Base-by-base conservation (phyloP, 2,797 vertebrate species). In the Sebastiscus tertius region DNA sequence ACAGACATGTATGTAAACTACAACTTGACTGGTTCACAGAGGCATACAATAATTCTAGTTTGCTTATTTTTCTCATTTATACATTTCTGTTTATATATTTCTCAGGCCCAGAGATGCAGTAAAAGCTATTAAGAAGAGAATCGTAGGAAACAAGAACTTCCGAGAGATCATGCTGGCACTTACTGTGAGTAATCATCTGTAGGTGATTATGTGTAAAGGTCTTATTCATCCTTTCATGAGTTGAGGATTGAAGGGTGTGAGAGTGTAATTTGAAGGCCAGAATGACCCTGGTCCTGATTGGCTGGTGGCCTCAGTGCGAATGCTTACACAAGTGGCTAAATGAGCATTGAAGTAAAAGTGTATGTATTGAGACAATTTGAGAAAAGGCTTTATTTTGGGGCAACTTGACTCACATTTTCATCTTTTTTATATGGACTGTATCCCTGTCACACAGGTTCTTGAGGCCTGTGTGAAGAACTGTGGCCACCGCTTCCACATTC, bases 391-490 rank as follows among this genome's bases (percentile, higher is more conserved):
- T 1, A 59, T 54, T 73, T 22, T 56, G n/a, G 11, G 16, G 16
- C 16, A 58, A 4, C n/a, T 54, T 63, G 10, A 33, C 60, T 34
- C 2, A 24, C 20, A 34, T 56, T 46, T 73, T 8, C 42, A 13
- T 5, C 14, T 46, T 27, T 49, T 34, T 22, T n/a, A 4, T 31
- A 24, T 56, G 24, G 1, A 22, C 29, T 31, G 4, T 33, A 16
- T 73, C 11, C 3, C 69, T 75, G 13, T 77, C 55, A 7, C 20
- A 5, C 54, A 99, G 99, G 97, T 98, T 75, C 95, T 99, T 16
- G 99, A 99, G 92, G 95, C 97, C 0, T 99, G 99, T 0, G 99
- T 99, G 82, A 99, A 99, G 95, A 99, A 99, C 95, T 99, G 99
- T 0, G 98, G 98, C 33, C 97, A 98, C 83, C 97, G 98, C 67